phyloP scores from a whole-genome alignment of 2,888 invertebrate genomes.

The Drosophila melanosoma region DNA sequence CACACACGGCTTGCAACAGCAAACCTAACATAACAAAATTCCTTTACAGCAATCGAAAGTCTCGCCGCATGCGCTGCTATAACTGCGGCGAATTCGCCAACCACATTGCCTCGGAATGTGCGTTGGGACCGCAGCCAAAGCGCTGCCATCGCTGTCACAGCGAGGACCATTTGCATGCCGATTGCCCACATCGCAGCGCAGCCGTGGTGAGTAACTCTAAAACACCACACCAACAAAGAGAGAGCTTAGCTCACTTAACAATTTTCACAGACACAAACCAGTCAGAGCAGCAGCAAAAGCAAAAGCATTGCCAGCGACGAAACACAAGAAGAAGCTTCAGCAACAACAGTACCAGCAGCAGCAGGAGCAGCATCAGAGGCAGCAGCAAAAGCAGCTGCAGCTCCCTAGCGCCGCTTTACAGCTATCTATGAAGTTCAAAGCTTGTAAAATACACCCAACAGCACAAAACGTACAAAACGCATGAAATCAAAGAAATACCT shows the following conservation, averaged over 20 bases:
- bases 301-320: slow-evolving; percentile 42
- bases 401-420: slow-evolving; percentile 31
- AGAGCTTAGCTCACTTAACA: slow-evolving; percentile 2
- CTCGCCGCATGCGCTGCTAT: slow-evolving; percentile 95
- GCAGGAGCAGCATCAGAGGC: slow-evolving; percentile 3
- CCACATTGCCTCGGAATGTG: slow-evolving; percentile 96
- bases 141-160: slow-evolving; percentile 96
- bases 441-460: slow-evolving; percentile 54
- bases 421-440: slow-evolving; percentile 62
- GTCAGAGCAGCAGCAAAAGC: slow-evolving; percentile 41
- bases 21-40: background rate
- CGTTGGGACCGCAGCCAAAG: slow-evolving; percentile 94
- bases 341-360: slow-evolving; percentile 1
- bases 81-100: slow-evolving; percentile 97
- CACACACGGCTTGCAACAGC: background rate
- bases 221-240: background rate
- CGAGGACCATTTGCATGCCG: slow-evolving; percentile 94
- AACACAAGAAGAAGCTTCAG: slow-evolving; percentile 12
- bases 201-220: slow-evolving; percentile 53
- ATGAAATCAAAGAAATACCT: slow-evolving; percentile 73
- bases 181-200: slow-evolving; percentile 88
- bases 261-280: slow-evolving; percentile 60
- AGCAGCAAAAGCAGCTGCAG: background rate
- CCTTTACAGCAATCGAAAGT: slow-evolving; percentile 86
- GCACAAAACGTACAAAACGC: slow-evolving; percentile 50